Percentiles rank a stretch among this genome's conserved stretches.
Conservation (phyloP, 2,888 invertebrate species). For the Pilophorus perplexus region DNA sequence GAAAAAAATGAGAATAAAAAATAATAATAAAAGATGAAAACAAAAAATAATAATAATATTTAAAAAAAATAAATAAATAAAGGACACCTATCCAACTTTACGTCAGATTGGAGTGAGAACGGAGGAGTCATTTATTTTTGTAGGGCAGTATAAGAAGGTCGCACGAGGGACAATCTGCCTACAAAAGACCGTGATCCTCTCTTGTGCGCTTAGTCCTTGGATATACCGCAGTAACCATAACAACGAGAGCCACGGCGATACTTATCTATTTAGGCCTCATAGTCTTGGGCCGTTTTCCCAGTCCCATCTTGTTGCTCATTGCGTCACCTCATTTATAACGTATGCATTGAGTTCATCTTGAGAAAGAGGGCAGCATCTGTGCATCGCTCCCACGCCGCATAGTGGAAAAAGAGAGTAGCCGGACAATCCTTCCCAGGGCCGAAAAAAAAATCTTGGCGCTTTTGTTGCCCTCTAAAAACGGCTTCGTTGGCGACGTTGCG, state of each 20-base stretch:
- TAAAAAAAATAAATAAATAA: too few relatives aligned
- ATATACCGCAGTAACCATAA: not conserved
- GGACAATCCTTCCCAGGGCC: not conserved
- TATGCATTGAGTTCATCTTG: slow-evolving; percentile 37
- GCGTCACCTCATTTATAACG: slow-evolving; percentile 25
- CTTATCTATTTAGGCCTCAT: slow-evolving; percentile 11
- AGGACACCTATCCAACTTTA: too few relatives aligned
- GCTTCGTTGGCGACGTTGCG: too few relatives aligned
- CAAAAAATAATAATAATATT: too few relatives aligned
- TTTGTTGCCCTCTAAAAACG: not conserved
- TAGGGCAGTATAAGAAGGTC: too few relatives aligned
- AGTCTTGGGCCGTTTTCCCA: slow-evolving; percentile 20
- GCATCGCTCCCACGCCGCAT: slow-evolving; percentile 30
- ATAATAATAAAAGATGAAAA: too few relatives aligned
- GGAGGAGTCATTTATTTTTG: too few relatives aligned
- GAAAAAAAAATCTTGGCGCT: not conserved
- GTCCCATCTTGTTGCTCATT: slow-evolving; percentile 2
- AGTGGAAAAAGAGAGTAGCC: not conserved
- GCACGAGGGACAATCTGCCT: too few relatives aligned
- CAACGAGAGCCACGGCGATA: slow-evolving; percentile 1
- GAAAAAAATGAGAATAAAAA: too few relatives aligned
- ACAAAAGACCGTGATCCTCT: too few relatives aligned
- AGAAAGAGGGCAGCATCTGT: slow-evolving; percentile 21
- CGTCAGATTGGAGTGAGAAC: too few relatives aligned
- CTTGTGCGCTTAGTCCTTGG: too few relatives aligned